phyloP scores from a whole-genome alignment of 23 tunicate genomes.

The Trididemnum miniatum region DNA sequence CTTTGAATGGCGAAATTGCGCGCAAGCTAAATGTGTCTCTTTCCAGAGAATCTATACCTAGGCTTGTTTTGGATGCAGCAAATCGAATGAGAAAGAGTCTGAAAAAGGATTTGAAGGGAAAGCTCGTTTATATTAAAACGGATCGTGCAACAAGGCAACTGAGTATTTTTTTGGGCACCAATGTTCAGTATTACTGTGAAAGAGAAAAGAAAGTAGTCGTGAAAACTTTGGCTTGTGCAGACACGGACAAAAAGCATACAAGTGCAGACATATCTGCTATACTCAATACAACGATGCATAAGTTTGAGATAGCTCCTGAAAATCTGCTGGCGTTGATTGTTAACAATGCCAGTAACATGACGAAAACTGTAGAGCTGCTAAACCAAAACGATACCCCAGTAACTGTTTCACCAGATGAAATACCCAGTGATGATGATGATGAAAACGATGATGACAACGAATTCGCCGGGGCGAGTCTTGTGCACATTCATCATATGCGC shows the following conservation, averaged over 20 bases:
- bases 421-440: too few relatives aligned
- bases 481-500: too few relatives aligned
- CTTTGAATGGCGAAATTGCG: constrained; percentile 12
- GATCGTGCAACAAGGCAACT: constrained; percentile 12
- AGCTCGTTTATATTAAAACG: constrained; percentile 9
- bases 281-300: constrained; percentile 1
- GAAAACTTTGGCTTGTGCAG: constrained; percentile 14
- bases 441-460: background rate
- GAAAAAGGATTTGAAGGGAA: constrained; percentile 1
- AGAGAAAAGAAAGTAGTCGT: background rate
- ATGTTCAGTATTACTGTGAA: constrained; percentile 3
- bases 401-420: background rate
- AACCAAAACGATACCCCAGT: constrained; percentile 8
- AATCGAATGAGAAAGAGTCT: background rate
- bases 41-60: constrained; percentile 13
- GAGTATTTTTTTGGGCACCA: constrained; percentile 11
- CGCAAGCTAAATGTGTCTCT: background rate
- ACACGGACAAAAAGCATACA: constrained; percentile 4
- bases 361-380: constrained; percentile 11
- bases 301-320: background rate
- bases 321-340: constrained; percentile 8
- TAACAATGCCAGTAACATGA: constrained; percentile 21
- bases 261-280: background rate
- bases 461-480: too few relatives aligned
- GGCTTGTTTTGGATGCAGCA: constrained; percentile 9